Evolutionary conservation across 2,113 vertebrate genomes (phyloP), one percentile per base, ranked within the genome.

Genomic region (Entomyzon cyanotis): DNA sequence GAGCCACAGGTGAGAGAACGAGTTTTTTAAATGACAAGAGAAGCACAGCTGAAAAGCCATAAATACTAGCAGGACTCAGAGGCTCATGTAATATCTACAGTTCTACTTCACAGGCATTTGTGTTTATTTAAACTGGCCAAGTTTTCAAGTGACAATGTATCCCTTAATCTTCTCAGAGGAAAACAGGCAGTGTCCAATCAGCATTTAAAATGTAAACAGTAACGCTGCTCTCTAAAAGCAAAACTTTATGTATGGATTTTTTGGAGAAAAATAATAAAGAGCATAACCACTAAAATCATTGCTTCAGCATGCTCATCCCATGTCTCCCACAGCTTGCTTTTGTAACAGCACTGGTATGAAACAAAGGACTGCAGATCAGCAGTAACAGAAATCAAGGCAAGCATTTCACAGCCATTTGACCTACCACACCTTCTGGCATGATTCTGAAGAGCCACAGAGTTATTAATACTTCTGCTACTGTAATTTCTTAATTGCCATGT

Each of bases 391-490:
- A 69, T 15, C n/a, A 87, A 69, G 55, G 15, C 50, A 84, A 74
- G 30, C 8, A 84, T 41, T 87, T 80, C 22, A 62, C 1, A 69
- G 67, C 37, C 6, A 16, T 56, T 59, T 81, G 8, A 93, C 27
- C 81, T 44, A 67, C 15, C 6, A 74, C 11, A 52, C 11, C 16
- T 91, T 80, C 70, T 59, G 83, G 11, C 0, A 4, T 20, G 18
- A 58, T 86, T 94, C 47, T 70, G 23, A 93, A 74, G 11, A 70
- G 79, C 50, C 35, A 89, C 33, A 81, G 21, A 78, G 28, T 37
- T 71, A 84, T 18, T 70, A 93, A 5, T 50, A 59, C 11, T 81
- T 84, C 49, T 89, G 25, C 37, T 47, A 63, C 10, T 55, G 9
- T 31, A 50, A 75, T 78, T 87, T 79, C 11, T 0, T 47, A 67